A percentile compares a stretch with the other conserved stretches of the same genome.
These are phyloP conservation scores for Drosophila carrolli DNA, from an alignment of 1,140 invertebrate genomes.

Conservation along the genomic window DNA sequence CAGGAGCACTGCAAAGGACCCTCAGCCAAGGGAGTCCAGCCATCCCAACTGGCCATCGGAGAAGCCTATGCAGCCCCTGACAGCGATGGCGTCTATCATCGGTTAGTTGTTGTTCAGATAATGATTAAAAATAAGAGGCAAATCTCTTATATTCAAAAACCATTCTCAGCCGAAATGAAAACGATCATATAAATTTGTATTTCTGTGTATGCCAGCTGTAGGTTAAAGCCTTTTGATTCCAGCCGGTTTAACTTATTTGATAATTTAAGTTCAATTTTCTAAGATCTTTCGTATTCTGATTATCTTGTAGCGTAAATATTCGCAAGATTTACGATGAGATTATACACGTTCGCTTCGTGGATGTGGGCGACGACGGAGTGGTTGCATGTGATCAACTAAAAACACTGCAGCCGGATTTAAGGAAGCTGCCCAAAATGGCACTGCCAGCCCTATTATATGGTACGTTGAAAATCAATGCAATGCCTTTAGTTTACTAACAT, in stretches of 20 bases:
- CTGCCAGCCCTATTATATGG: conserved; percentile 76
- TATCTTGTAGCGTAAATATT: conserved; percentile 62
- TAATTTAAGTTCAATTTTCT: neutral
- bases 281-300: neutral
- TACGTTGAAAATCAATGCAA: conserved; percentile 2
- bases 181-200: no score
- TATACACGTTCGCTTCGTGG: conserved; percentile 75
- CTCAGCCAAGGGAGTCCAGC: conserved; percentile 23
- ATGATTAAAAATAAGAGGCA: neutral
- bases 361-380: conserved; percentile 73
- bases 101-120: conserved; percentile 40
- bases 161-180: no score
- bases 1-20: conserved; percentile 68
- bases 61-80: conserved; percentile 73
- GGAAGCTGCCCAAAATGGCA: conserved; percentile 76
- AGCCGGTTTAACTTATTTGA: no score
- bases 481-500: fast-evolving
- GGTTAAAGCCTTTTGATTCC: no score
- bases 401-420: conserved; percentile 58
- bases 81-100: conserved; percentile 73
- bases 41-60: conserved; percentile 57
- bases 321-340: conserved; percentile 76
- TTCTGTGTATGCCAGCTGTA: no score
- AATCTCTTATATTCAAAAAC: no score
- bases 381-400: conserved; percentile 69